Percentiles rank a stretch among this genome's conserved stretches.
These are phyloP conservation scores for Augochlorella aurata DNA, from an alignment of 2,888 invertebrate genomes.

Conservation along the genomic window DNA sequence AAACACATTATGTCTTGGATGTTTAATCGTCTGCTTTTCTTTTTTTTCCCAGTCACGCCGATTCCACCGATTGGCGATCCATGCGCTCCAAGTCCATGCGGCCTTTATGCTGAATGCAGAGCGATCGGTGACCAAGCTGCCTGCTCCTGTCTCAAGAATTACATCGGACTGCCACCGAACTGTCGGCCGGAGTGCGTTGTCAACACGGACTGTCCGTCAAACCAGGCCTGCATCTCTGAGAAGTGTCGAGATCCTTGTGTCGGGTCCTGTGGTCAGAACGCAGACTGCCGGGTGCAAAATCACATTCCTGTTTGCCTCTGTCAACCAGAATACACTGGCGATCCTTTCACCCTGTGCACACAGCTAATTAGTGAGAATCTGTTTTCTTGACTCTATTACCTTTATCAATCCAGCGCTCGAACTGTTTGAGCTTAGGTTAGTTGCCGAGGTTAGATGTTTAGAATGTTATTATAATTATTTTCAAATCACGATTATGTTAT, in stretches of 20 bases:
- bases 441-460: too few relatives aligned
- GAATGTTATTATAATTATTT: too few relatives aligned
- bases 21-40: too few relatives aligned
- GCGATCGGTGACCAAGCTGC: conserved; percentile 85
- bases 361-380: conserved; percentile 78
- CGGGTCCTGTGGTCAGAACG: conserved; percentile 88
- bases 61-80: conserved; percentile 82
- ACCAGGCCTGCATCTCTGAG: conserved; percentile 87
- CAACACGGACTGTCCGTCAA: conserved; percentile 86
- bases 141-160: conserved; percentile 86
- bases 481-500: too few relatives aligned
- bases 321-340: conserved; percentile 85
- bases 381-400: too few relatives aligned
- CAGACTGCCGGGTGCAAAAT: conserved; percentile 88
- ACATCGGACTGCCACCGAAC: conserved; percentile 87
- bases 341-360: conserved; percentile 86
- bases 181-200: conserved; percentile 87
- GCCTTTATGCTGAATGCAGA: conserved; percentile 87
- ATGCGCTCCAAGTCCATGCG: conserved; percentile 89
- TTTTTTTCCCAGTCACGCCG: conserved; percentile 53
- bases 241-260: conserved; percentile 88
- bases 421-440: too few relatives aligned
- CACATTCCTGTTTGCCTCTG: conserved; percentile 88
- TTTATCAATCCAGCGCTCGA: too few relatives aligned
- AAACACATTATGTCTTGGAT: too few relatives aligned